phyloP scores from a whole-genome alignment of 1,140 invertebrate species.

The Sitobion miscanthi region DNA sequence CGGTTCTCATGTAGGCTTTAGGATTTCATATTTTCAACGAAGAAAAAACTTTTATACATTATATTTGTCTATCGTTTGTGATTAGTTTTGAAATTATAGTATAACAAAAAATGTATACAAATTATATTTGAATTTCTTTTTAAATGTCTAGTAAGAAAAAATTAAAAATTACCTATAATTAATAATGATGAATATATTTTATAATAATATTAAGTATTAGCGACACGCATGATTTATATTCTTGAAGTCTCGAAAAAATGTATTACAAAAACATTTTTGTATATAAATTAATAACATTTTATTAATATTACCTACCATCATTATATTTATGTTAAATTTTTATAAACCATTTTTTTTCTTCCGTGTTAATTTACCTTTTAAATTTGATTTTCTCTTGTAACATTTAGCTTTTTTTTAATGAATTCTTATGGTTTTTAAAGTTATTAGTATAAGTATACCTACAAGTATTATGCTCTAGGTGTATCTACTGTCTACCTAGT shows the following conservation, averaged over 20 bases:
- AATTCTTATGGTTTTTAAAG: neutral
- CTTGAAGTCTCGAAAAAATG: neutral
- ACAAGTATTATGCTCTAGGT: too few species aligned
- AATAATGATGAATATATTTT: neutral
- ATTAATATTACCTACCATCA: neutral
- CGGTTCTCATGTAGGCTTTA: too few species aligned
- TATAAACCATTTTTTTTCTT: neutral
- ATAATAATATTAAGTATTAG: neutral
- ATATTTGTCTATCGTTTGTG: neutral
- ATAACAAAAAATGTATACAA: neutral
- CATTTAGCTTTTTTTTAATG: neutral
- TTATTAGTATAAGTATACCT: neutral
- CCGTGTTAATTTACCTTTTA: neutral
- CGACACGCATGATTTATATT: neutral
- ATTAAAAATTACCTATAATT: neutral
- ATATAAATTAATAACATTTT: neutral
- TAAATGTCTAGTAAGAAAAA: neutral
- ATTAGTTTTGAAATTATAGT: neutral
- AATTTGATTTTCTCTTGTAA: neutral
- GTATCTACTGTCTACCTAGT: too few species aligned
- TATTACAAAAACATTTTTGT: neutral
- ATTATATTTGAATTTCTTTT: neutral
- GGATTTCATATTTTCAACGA: neutral
- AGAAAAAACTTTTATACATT: neutral
- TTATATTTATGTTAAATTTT: neutral